Conservation (phyloP, 2,113 vertebrate species). For the Cepphus grylle region DNA sequence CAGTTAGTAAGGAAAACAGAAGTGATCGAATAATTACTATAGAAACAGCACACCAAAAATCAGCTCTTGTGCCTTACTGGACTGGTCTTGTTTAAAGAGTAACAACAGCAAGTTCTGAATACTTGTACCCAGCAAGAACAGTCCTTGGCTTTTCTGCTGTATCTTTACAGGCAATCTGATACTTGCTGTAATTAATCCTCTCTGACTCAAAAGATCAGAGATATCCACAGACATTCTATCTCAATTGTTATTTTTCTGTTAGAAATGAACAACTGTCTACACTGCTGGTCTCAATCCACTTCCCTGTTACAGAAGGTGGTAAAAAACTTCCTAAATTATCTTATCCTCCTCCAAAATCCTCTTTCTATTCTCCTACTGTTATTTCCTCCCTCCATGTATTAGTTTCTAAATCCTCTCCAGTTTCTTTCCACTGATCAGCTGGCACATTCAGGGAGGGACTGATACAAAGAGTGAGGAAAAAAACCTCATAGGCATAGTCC, state of each 20-base stretch:
- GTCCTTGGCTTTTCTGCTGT: neutral
- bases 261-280: neutral
- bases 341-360: neutral
- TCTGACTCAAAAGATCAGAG: neutral
- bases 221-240: neutral
- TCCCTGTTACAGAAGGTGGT: neutral
- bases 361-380: neutral
- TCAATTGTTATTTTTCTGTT: neutral
- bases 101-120: neutral
- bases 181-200: slow-evolving; percentile 23
- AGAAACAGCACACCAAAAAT: neutral
- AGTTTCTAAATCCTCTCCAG: neutral
- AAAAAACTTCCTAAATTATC: neutral
- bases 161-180: slow-evolving; percentile 6
- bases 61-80: neutral
- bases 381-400: neutral
- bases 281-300: neutral
- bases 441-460: neutral
- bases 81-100: neutral
- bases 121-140: neutral
- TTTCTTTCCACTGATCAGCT: neutral
- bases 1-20: neutral
- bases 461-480: neutral
- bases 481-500: neutral
- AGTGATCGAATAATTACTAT: neutral